Evolutionary conservation across 2,113 vertebrate species (phyloP), one percentile per base, ranked within the genome.

Genomic region (Merops nubicus): DNA sequence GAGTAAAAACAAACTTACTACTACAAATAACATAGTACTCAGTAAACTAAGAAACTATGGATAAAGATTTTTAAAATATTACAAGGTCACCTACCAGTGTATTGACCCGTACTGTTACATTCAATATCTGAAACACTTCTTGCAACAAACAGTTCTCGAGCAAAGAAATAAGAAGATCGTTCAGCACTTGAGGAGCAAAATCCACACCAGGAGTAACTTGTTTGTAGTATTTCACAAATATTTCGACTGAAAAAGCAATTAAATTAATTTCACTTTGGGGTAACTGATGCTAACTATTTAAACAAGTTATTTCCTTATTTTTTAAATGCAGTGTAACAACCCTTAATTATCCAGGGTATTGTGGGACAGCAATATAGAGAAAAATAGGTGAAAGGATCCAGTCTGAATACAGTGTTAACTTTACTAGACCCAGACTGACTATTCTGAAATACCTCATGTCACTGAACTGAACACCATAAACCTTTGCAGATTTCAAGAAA

Each of bases 211-310:
- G 98, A 60, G 91, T 81, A 97, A 98, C 98, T 47, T 95, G 98
- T 93, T 95, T 97, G 95, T 99, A 99, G 91, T 99, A 99, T 21
- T 97, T 97, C 83, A 97, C 91, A 97, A 99, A 99, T 93, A 99
- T 97, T 26, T 97, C 97, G 67, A 97, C 99, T 99, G 96, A 54
- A 98, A 85, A 93, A 95, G 9, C 45, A 88, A 97, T 77, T 72
- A 69, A 64, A 91, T 17, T 73, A 4, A 77, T 85, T 81, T 91
- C 54, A 69, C 31, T 95, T 92, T 57, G 85, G 59, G 56, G 48
- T 65, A 96, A 48, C 28, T 56, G 42, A 82, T 38, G 54, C 36
- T 54, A 93, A 79, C 31, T 70, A 40, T 48, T 72, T 51, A 76
- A 63, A 95, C 8, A 84, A 73, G 13, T 80, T 91, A 86, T 80